Evolutionary conservation across 2,797 vertebrate genomes (phyloP), one percentile per base, ranked within the genome.

Genomic region (Sparidentex hasta): DNA sequence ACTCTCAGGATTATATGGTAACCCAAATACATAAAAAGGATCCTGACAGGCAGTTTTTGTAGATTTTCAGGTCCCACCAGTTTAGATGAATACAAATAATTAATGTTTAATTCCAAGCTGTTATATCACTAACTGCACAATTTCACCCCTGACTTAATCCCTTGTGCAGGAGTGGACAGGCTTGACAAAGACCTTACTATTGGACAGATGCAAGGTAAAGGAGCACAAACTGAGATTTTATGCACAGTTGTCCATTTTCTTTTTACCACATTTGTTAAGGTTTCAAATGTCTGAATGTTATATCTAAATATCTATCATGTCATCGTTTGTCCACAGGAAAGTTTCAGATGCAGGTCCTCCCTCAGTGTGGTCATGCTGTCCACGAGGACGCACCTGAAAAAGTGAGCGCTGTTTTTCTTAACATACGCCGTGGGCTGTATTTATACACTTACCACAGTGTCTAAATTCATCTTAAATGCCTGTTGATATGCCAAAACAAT

Each of bases 141-240:
- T 85, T 81, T 87, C 56, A 79, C 54, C 21, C 18, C n/a, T 78
- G 38, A 75, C n/a, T 46, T 81, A 13, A 76, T 74, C 23, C 7
- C 7, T 82, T 78, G 88, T 92, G 47, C 83, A 99, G 98, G 98
- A 86, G 97, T 99, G 86, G 98, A 99, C 94, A 95, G 98, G 83
- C 95, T 99, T 88, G 98, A 99, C 95, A 99, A 99, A 96, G 98
- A 99, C 90, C 96, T 99, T 57, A 99, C 98, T 58, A 99, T 99
- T 88, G 98, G 98, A 86, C 98, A 99, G 90, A 99, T 99, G 98
- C 98, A 99, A 96, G 98, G 98, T 99, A 92, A 85, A 85, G 76
- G 3, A 51, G 23, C 14, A 57, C 23, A 44, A 33, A 44, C 7
- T 1, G 5, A 57, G n/a, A 17, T 47, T 65, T 63, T 66, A 13